Base-by-base conservation (phyloP, 2,888 invertebrate genomes). In the Sceliomorpha sp. region DNA sequence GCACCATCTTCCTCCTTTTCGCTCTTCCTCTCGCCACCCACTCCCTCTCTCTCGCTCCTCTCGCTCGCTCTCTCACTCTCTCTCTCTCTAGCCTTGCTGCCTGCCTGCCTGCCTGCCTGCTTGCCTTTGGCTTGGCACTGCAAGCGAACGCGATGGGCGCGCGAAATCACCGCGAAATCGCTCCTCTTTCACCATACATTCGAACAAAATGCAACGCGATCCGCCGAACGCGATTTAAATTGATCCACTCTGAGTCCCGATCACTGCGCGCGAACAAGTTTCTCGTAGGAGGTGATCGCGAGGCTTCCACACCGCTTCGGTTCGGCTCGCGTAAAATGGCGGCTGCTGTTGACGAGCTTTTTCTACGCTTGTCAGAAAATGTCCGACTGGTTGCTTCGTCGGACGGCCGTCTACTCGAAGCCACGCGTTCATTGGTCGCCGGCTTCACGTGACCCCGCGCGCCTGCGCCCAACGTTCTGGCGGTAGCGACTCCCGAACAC, bases 311-410 rank as follows among this genome's bases (percentile, higher is more conserved):
- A 81, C 79, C 81, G 79, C 84, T 82, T 82, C 77, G 83, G 81
- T 85, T 83, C 84, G 81, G 80, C 84, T 92, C 92, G 92, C 92
- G 92, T 94, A 96, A 96, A 93, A 96, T 96, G 96, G 96, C 95
- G 94, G 95, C 95, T 78, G 85, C 84, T 94, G 94, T 94, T 95
- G 95, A 94, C 94, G 94, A 94, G 92, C 94, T 95, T 95, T 95
- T 95, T 94, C 93, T 94, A 94, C 94, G 95, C 95, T 95, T 95
- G 95, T 95, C 95, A 95, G 93, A 94, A 93, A 91, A 91, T 90
- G 90, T 90, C 90, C 89, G 89, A 82, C 81, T 80, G 77, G 75
- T 75, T 88, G 89, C 88, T 89, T 89, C 86, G 87, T 88, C 87
- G 26, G 42, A 51, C 55, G 64, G 66, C 42, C 26, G 24, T 40